Conservation (phyloP, 2,797 vertebrate species). For the Pempheris klunzingeri region DNA sequence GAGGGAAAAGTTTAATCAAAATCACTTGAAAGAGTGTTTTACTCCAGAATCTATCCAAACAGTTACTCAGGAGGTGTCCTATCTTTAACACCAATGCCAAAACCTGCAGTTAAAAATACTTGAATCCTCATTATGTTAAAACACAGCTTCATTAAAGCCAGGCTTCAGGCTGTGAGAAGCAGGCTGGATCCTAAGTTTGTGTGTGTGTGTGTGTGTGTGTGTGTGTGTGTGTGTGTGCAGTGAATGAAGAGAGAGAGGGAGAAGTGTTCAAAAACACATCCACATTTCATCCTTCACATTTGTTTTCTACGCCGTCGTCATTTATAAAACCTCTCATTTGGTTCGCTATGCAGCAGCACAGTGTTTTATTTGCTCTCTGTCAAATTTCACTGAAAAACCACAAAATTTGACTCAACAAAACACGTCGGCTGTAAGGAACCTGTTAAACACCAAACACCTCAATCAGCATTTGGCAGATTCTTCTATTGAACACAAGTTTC, state of each 20-base stretch:
- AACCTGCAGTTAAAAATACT: not conserved
- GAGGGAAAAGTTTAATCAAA: not conserved
- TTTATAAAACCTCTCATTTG: not conserved
- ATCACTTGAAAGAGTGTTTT: not conserved
- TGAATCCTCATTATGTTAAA: not conserved
- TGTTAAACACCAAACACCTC: not conserved
- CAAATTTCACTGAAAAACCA: conserved; percentile 24
- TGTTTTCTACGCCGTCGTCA: conserved; percentile 20
- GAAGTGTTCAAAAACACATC: not conserved
- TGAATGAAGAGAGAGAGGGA: not conserved
- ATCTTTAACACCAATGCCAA: not conserved
- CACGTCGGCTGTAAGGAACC: not conserved
- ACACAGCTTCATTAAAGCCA: conserved; percentile 8
- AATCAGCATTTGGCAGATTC: conserved; percentile 14
- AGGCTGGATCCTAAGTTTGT: conserved; percentile 12
- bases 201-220: not conserved
- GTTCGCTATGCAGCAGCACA: not conserved
- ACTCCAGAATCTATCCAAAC: not conserved
- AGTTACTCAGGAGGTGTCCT: conserved; percentile 9
- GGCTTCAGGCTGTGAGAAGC: conserved; percentile 2
- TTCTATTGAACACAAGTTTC: conserved; percentile 2
- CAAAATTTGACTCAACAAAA: not conserved
- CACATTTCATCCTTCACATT: conserved; percentile 18
- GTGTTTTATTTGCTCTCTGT: not conserved
- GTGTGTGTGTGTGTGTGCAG: not conserved